Evolutionary conservation across 2,113 vertebrate species (phyloP), one percentile per base, ranked within the genome.

Genomic region (Paramormyrops kingsleyae): DNA sequence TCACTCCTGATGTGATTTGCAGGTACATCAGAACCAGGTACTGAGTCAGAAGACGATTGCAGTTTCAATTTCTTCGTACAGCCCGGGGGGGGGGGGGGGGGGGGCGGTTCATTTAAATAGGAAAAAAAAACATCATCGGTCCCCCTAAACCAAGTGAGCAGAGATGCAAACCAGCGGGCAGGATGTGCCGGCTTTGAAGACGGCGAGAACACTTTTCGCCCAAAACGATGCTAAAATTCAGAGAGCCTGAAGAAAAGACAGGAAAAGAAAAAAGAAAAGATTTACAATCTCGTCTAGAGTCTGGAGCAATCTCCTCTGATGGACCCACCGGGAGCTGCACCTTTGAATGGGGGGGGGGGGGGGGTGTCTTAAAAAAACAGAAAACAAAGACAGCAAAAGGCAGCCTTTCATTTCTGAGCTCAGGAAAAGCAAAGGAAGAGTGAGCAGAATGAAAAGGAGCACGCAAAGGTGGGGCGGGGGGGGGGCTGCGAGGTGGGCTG

Each of bases 401-500:
- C 8, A 6, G 35, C 77, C 39, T 42, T 83, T 42, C 17, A 42
- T 10, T 42, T 83, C 10, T 83, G 21, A 83, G 77, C 6, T 83
- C 42, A 44, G 42, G 21, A 12, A 7, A 17, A 35, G 27, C 31
- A 42, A 42, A 83, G 31, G 39, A 19, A 42, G 27, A 39, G 15
- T 6, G 1, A 6, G 15, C 9, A 42, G 15, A 15, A 5, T 44
- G 52, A 46, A 24, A 47, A 4, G 83, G 66, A 47, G 24, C 2
- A 27, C 35, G 53, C 52, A 21, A 39, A 74, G 87, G 17, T 12
- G 3, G 86, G 1, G 19, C 4, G 31, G 52, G 85, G 90, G 46
- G 89, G 90, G 91, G 24, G 46, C 46, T 47, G 83, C 89, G 31
- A 53, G 77, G 46, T 50, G 53, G 42, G 21, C n/a, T 12, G n/a